Conservation (phyloP, 2,888 invertebrate genomes). For the Sarcophaga variegata region DNA sequence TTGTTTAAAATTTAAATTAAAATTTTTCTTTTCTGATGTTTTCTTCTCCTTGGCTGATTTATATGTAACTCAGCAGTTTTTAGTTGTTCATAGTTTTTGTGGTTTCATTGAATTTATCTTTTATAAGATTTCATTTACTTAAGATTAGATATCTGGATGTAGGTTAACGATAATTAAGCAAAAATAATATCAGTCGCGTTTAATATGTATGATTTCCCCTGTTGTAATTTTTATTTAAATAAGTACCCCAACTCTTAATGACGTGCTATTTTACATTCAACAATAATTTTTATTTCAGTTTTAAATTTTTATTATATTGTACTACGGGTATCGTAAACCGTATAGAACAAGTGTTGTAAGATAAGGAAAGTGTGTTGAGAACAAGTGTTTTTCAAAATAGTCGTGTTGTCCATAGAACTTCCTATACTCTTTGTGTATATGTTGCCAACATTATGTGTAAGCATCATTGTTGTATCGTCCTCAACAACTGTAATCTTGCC, state of each 20-base stretch:
- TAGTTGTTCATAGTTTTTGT: neutral
- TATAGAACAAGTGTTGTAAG: no score
- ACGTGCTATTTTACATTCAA: neutral
- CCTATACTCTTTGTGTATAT: no score
- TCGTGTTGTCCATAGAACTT: no score
- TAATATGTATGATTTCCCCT: neutral
- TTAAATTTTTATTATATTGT: neutral
- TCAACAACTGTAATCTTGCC: no score
- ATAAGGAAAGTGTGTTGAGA: no score
- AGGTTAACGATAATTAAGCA: neutral
- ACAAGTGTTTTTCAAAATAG: no score
- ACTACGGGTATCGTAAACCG: no score
- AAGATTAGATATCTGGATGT: conserved; percentile 43
- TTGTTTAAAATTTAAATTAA: neutral
- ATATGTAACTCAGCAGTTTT: conserved; percentile 8
- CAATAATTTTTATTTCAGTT: neutral
- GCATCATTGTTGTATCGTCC: no score
- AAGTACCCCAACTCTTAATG: neutral
- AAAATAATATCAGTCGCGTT: neutral
- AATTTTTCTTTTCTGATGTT: neutral
- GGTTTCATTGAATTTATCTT: conserved; percentile 18
- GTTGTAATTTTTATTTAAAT: conserved; percentile 2
- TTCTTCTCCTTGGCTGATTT: neutral
- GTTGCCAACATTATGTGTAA: no score
- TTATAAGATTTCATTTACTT: conserved; percentile 16